phyloP scores from a whole-genome alignment of 2,888 invertebrate species.

The Laspeyria flexula region DNA sequence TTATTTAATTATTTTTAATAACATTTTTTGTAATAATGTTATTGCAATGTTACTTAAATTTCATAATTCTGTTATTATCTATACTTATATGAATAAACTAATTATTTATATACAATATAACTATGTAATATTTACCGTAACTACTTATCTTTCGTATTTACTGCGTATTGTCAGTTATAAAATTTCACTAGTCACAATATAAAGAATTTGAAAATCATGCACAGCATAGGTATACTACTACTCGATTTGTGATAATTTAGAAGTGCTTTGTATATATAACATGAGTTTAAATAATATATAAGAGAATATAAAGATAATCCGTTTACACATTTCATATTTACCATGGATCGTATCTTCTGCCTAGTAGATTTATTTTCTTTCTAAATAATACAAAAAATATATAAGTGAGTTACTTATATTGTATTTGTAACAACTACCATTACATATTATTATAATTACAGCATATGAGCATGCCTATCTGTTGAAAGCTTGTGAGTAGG shows the following conservation, averaged over 20 bases:
- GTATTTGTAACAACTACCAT: background rate
- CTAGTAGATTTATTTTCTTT: background rate
- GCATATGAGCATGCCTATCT: too few relatives aligned
- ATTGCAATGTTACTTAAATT: conserved; percentile 46
- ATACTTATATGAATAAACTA: background rate
- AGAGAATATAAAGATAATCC: conserved; percentile 20
- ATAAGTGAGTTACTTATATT: too few relatives aligned
- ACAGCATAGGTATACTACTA: too few relatives aligned
- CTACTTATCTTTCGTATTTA: background rate
- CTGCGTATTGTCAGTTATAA: background rate
- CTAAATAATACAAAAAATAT: background rate
- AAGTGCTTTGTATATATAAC: conserved; percentile 45
- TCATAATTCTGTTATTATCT: conserved; percentile 24
- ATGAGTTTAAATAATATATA: conserved; percentile 25
- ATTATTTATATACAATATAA: background rate
- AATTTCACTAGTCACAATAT: conserved; percentile 36
- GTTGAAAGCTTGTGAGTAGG: conserved; percentile 19
- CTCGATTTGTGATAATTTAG: conserved; percentile 45
- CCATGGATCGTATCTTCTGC: background rate
- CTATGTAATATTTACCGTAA: background rate
- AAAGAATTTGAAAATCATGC: conserved; percentile 17
- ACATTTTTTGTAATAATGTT: conserved; percentile 35
- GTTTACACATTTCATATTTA: conserved; percentile 19
- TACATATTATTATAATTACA: too few relatives aligned
- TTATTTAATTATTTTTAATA: conserved; percentile 47